These are phyloP conservation scores for Heliconius hortense DNA, from an alignment of 2,888 invertebrate species.

Conservation along the genomic window DNA sequence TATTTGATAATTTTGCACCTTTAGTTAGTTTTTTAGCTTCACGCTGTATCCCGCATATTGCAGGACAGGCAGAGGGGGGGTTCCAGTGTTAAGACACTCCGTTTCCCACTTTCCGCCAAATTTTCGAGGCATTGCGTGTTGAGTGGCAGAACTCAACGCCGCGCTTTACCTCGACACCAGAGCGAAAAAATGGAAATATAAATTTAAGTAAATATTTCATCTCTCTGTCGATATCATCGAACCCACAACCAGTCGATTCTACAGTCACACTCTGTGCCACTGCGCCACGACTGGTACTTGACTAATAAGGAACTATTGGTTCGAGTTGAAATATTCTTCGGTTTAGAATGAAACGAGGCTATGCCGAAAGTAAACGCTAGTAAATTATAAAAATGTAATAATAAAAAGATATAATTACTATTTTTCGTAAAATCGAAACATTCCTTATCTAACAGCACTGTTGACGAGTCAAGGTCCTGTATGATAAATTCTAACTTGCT, in stretches of 20 bases:
- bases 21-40: background rate
- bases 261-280: background rate
- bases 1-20: background rate
- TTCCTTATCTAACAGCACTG: background rate
- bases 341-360: background rate
- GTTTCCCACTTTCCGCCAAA: background rate
- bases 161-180: background rate
- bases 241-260: no score
- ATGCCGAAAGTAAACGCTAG: background rate
- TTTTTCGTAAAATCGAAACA: background rate
- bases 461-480: conserved; percentile 34
- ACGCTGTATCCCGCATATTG: background rate
- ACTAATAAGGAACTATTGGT: no score
- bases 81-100: no score
- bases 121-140: background rate
- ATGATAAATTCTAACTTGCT: conserved; percentile 31
- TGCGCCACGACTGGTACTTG: background rate
- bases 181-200: background rate
- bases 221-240: no score
- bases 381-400: no score
- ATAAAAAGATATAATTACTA: background rate
- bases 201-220: no score
- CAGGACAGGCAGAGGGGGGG: no score
- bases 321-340: no score
- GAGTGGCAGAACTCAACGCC: background rate